A percentile compares a stretch with the other conserved stretches of the same genome.
Evolutionary conservation across 2,888 invertebrate genomes (phyloP).

Genomic region (Epirrhoe tristata): DNA sequence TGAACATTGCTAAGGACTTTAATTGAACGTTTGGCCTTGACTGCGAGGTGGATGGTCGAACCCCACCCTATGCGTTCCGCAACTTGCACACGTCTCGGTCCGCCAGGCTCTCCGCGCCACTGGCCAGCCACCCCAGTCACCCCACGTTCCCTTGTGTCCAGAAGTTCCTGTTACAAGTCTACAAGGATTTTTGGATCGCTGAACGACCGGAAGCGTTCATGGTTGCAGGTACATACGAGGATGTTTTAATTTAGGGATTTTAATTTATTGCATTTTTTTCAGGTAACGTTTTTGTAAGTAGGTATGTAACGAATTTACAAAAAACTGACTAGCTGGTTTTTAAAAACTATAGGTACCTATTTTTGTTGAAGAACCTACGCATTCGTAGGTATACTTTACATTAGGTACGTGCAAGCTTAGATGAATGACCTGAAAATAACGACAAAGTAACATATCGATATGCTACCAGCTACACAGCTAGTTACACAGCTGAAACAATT

Average conservation of each 20-base stretch:
- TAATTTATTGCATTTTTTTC: background rate
- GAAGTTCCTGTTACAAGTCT: constrained; percentile 46
- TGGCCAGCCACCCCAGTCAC: constrained; percentile 52
- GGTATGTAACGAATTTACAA: too few species aligned
- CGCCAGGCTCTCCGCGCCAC: constrained; percentile 60
- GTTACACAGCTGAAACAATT: constrained; percentile 72
- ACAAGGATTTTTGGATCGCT: constrained; percentile 56
- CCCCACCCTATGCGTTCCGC: constrained; percentile 64
- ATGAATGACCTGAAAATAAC: background rate
- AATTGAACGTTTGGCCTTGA: constrained; percentile 48
- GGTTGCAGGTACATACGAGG: constrained; percentile 10
- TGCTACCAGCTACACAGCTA: constrained; percentile 42
- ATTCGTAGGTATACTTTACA: too few species aligned
- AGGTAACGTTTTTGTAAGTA: background rate
- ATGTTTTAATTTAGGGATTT: constrained; percentile 2
- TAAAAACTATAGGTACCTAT: too few species aligned
- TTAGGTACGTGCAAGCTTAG: background rate
- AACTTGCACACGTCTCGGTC: constrained; percentile 64
- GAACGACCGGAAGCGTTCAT: constrained; percentile 40
- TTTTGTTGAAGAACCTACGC: too few species aligned
- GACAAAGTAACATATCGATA: constrained; percentile 27
- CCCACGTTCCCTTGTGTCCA: constrained; percentile 36
- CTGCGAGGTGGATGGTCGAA: constrained; percentile 51
- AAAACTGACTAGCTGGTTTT: too few species aligned
- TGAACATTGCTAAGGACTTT: background rate